Conservation (phyloP, 2,888 invertebrate species). For the Pteria penguin region DNA sequence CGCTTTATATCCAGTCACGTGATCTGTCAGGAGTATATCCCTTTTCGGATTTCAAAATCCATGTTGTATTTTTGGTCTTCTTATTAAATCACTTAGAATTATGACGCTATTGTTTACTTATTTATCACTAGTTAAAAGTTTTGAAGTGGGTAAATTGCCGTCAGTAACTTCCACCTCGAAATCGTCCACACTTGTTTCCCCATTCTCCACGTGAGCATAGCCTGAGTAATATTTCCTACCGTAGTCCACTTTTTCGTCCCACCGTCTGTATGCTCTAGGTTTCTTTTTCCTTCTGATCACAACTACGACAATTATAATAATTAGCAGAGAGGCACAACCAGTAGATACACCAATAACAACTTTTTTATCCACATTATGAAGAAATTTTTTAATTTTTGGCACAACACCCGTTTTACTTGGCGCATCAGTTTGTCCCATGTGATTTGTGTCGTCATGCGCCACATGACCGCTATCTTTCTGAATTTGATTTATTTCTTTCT, state of each 20-base stretch:
- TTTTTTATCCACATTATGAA: constrained; percentile 43
- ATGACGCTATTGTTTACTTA: no score
- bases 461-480: constrained; percentile 24
- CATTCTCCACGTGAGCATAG: constrained; percentile 49
- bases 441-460: neutral
- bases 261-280: constrained; percentile 54
- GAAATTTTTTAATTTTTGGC: constrained; percentile 17
- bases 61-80: no score
- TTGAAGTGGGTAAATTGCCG: constrained; percentile 40
- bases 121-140: constrained; percentile 36
- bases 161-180: constrained; percentile 62
- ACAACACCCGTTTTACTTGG: neutral
- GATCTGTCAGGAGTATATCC: no score
- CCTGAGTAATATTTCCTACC: constrained; percentile 61
- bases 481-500: constrained; percentile 41
- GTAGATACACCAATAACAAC: constrained; percentile 50
- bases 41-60: no score
- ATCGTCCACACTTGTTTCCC: constrained; percentile 59
- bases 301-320: constrained; percentile 51
- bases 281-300: constrained; percentile 38
- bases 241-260: constrained; percentile 62
- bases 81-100: no score
- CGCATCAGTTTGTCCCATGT: neutral
- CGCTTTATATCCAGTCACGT: no score
- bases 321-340: constrained; percentile 41